phyloP scores from a whole-genome alignment of 1,140 invertebrate species.

The Zophobas atratus region DNA sequence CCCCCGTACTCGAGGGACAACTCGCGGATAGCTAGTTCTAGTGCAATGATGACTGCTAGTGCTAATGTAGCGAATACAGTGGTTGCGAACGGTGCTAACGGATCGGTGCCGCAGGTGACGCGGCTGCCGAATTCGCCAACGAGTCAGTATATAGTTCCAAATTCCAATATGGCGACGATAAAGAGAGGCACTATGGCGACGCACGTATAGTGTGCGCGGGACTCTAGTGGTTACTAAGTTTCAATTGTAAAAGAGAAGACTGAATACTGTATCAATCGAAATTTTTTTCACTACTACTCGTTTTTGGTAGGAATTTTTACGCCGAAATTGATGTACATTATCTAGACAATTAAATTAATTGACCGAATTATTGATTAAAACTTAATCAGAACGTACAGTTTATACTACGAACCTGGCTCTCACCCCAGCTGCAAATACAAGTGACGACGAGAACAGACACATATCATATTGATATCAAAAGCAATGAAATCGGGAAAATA shows the following conservation, averaged over 20 bases:
- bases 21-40: conserved; percentile 61
- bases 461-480: conserved; percentile 40
- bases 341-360: conserved; percentile 66
- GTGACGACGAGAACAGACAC: conserved; percentile 18
- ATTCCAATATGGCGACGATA: conserved; percentile 68
- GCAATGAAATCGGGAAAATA: conserved; percentile 8
- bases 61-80: conserved; percentile 64
- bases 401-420: conserved; percentile 49
- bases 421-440: conserved; percentile 43
- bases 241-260: conserved; percentile 37
- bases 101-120: conserved; percentile 69
- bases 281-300: conserved; percentile 48
- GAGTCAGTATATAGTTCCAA: conserved; percentile 70
- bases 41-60: conserved; percentile 63
- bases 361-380: conserved; percentile 65
- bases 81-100: conserved; percentile 67
- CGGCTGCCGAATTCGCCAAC: conserved; percentile 70
- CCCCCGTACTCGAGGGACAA: conserved; percentile 75
- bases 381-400: conserved; percentile 61
- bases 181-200: conserved; percentile 76
- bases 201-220: conserved; percentile 70
- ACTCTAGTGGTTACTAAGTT: conserved; percentile 31
- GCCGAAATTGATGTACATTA: conserved; percentile 46
- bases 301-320: conserved; percentile 47
- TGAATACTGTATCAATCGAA: conserved; percentile 53